Conservation (phyloP, 92 coral and sea anemone species). For the Micromussa lordhowensis region DNA sequence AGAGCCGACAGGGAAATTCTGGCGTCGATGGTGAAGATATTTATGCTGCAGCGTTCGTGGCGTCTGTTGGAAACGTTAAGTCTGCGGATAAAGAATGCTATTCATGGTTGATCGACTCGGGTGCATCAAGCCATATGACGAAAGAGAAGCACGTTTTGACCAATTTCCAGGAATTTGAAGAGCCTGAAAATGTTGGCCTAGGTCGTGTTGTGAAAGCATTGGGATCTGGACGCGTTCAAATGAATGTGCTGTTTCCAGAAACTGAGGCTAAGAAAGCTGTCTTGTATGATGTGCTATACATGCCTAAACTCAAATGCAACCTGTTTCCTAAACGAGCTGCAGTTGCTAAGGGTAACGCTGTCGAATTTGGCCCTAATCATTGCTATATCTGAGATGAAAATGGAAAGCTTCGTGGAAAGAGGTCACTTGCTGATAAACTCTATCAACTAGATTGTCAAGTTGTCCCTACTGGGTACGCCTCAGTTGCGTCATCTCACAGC, state of each 20-base stretch:
- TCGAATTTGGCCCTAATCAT: conserved; percentile 60
- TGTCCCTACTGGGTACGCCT: conserved; percentile 37
- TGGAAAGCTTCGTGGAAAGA: conserved; percentile 65
- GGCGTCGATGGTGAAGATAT: neutral
- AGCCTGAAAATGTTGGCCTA: conserved; percentile 58
- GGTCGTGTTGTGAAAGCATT: conserved; percentile 71
- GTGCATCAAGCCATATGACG: too few relatives aligned
- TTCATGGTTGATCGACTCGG: neutral
- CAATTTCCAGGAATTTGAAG: conserved; percentile 46
- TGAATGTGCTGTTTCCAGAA: conserved; percentile 57
- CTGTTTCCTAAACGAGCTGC: conserved; percentile 37
- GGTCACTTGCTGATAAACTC: conserved; percentile 56
- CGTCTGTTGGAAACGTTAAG: conserved; percentile 41
- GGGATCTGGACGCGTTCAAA: conserved; percentile 58
- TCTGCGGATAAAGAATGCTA: conserved; percentile 24
- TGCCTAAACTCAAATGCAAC: conserved; percentile 69
- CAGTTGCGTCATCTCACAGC: conserved; percentile 39
- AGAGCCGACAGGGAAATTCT: conserved; percentile 29
- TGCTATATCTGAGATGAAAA: conserved; percentile 65
- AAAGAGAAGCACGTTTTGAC: too few relatives aligned
- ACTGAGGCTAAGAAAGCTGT: conserved; percentile 51
- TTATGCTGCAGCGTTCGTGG: conserved; percentile 52
- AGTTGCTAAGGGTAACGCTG: conserved; percentile 62
- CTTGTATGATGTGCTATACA: conserved; percentile 59
- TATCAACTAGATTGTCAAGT: conserved; percentile 69